Evolutionary conservation across 2,888 invertebrate species (phyloP).

Genomic region (Parnassius mnemosyne): DNA sequence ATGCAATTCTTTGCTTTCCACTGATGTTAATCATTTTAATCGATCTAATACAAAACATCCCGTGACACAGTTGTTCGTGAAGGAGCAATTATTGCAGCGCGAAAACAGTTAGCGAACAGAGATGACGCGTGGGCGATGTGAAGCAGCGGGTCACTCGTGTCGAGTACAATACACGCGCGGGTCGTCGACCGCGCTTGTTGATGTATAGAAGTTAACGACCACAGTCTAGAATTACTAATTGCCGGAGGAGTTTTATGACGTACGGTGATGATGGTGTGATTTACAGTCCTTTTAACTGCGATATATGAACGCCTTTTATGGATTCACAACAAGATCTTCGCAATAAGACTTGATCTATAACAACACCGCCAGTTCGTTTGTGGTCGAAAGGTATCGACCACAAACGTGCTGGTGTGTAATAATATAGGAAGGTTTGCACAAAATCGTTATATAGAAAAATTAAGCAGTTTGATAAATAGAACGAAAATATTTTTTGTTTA

Average conservation of each 20-base stretch:
- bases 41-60: background rate
- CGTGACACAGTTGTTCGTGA: constrained; percentile 5
- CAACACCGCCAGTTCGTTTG: no score
- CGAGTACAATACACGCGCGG: constrained; percentile 38
- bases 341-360: no score
- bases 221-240: constrained; percentile 28
- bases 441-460: no score
- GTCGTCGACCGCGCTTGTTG: constrained; percentile 37
- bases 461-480: no score
- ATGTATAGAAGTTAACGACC: constrained; percentile 34
- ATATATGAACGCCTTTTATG: no score
- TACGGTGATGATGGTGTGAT: constrained; percentile 11
- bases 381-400: no score
- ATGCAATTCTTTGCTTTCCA: background rate
- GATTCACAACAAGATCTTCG: no score
- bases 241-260: constrained; percentile 8
- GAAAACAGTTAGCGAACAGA: constrained; percentile 1
- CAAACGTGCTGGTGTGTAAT: no score
- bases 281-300: background rate
- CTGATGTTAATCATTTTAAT: background rate
- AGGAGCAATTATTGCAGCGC: constrained; percentile 4
- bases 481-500: no score
- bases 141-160: constrained; percentile 50
- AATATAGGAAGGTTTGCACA: no score
- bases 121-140: constrained; percentile 49